Evolutionary conservation across 2,113 vertebrate genomes (phyloP), one percentile per base, ranked within the genome.

Genomic region (Sebastes schlegelii): DNA sequence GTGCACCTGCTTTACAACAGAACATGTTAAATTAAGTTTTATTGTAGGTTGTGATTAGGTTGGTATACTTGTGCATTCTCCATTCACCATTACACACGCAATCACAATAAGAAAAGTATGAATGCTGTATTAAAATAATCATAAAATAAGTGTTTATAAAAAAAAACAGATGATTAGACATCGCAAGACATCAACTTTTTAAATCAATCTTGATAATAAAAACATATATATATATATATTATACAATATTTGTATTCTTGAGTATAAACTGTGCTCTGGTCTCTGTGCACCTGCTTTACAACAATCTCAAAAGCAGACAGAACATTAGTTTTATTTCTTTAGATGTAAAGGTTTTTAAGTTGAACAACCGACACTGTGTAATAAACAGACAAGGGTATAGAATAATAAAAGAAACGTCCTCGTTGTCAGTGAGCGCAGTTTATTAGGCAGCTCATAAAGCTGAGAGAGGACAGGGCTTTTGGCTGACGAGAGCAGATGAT

Each of bases 401-500:
- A 40, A 74, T 66, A 62, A 82, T 79, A 83, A 80, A 26, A 85
- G 69, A 85, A 80, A 77, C 43, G 67, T 79, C 69, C 82, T 73
- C 40, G 79, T 74, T 88, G 84, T 94, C 93, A 71, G 54, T 51
- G 72, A 69, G 85, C 63, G 79, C 78, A 87, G 78, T 91, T 92
- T 90, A 92, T 92, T 90, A 90, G 79, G 81, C 86, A 88, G 90
- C 86, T 88, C 84, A 90, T 93, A 92, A 92, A 91, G 83, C 79
- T 54, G 76, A 34, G 83, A 89, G 88, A 86, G 80, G 84, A 89
- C 82, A 88, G 87, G 81, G 85, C 80, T 80, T 34, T 80, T 90
- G 91, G 88, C 89, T 92, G 92, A 94, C 95, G 96, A 94, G 95
- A 95, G 92, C 94, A 95, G 94, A 96, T 95, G 95, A 95, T 97